Conservation (phyloP, 1,140 invertebrate species). For the Hylaeus volcanicus region DNA sequence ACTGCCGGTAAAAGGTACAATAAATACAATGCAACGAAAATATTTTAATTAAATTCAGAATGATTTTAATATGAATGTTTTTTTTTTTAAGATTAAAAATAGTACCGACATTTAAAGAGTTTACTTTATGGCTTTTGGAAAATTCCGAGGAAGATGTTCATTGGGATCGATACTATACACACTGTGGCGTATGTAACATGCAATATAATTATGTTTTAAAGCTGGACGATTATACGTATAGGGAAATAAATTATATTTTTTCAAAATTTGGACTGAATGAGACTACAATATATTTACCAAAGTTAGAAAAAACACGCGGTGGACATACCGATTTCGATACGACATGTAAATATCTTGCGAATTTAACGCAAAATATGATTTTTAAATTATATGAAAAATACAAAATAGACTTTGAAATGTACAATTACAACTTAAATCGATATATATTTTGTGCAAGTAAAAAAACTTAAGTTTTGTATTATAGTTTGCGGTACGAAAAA, state of each 20-base stretch:
- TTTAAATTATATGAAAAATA: slow-evolving; percentile 73
- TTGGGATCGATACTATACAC: slow-evolving; percentile 74
- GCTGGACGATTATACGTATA: slow-evolving; percentile 70
- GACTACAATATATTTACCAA: slow-evolving; percentile 60
- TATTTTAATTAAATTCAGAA: background rate
- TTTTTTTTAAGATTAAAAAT: slow-evolving; percentile 71
- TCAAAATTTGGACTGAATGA: slow-evolving; percentile 64
- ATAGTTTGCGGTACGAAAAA: slow-evolving; percentile 18
- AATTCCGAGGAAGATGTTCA: slow-evolving; percentile 70
- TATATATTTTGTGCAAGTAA: slow-evolving; percentile 68
- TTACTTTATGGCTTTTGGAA: slow-evolving; percentile 74
- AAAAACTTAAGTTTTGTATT: slow-evolving; percentile 3
- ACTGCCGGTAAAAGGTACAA: slow-evolving; percentile 69
- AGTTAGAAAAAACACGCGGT: slow-evolving; percentile 61
- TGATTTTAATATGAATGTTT: background rate
- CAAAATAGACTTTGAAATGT: slow-evolving; percentile 78
- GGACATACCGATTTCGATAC: slow-evolving; percentile 68
- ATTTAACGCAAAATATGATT: slow-evolving; percentile 65
- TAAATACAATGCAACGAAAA: background rate
- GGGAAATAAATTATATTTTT: slow-evolving; percentile 70
- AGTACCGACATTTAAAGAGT: slow-evolving; percentile 78
- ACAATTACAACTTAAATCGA: slow-evolving; percentile 69
- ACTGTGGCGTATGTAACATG: slow-evolving; percentile 74
- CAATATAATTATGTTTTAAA: slow-evolving; percentile 74
- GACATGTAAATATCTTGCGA: slow-evolving; percentile 75